Evolutionary conservation across 2,113 vertebrate species (phyloP).

Genomic region (Microtus oregoni): DNA sequence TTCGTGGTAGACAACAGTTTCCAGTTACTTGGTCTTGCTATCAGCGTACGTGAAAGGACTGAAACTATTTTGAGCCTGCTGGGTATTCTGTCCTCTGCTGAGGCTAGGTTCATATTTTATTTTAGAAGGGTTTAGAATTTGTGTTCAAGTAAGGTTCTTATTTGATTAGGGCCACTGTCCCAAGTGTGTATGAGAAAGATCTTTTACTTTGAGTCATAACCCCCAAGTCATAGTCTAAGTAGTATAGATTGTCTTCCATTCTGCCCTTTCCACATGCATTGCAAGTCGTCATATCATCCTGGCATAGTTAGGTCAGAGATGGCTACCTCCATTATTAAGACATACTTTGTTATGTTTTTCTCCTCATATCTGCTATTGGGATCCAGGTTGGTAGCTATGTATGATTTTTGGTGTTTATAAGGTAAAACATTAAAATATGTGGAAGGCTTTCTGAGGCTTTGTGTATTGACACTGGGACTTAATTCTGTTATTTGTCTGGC

Average conservation of each 20-base stretch:
- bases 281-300: neutral
- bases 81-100: neutral
- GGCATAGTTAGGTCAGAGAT: neutral
- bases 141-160: neutral
- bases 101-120: neutral
- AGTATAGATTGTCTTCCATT: neutral
- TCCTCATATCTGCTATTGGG: neutral
- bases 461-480: neutral
- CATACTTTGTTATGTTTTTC: neutral
- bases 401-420: neutral
- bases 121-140: neutral
- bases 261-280: neutral
- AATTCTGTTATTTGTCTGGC: neutral
- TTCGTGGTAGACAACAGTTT: neutral
- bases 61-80: neutral
- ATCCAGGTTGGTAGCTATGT: neutral
- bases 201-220: neutral
- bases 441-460: neutral
- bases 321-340: fast-evolving
- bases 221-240: neutral
- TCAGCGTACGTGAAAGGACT: neutral
- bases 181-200: neutral
- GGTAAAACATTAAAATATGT: neutral
- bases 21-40: neutral
- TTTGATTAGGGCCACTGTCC: neutral